Evolutionary conservation across 2,113 vertebrate genomes (phyloP), one percentile per base, ranked within the genome.

Genomic region (Jacana jacana): DNA sequence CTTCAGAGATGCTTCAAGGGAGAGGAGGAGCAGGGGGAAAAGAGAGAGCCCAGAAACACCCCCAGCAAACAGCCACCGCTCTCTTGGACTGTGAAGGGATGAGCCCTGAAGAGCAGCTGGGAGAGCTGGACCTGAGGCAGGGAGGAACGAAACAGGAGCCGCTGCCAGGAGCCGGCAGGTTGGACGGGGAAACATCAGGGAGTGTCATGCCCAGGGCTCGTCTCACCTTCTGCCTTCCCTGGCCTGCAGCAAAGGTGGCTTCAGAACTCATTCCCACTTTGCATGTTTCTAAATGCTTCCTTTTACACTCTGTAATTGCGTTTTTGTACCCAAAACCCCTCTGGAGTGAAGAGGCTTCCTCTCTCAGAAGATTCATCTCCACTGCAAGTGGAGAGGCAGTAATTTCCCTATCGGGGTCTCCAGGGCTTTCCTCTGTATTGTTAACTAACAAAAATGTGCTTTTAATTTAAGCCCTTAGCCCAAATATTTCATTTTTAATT

Each of bases 401-500:
- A 31, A 95, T 85, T 89, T 85, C 58, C 58, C 81, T 52, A 13
- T 4, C 73, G 75, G 52, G 70, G 35, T 87, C 85, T 72, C 88
- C 88, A 72, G 88, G 71, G 77, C 46, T 75, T 77, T 85, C 18
- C 48, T 55, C 11, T 0, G 30, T 23, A 27, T 39, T 60, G 73
- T 68, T 54, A 93, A 49, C 60, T 75, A 85, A 63, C 81, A 79
- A 78, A 89, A 91, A 89, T 0, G 6, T 49, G 64, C 44, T 92
- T 78, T 80, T 88, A 23, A 78, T 86, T 91, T 27, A 19, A 95
- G 65, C 57, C 35, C 61, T 95, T 68, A 54, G 40, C 78, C 87
- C 73, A 78, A 89, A 91, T 87, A 51, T 42, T 84, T 79, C 73
- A 58, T 78, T 87, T 87, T 68, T 89, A 84, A 69, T 96, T 93